Conservation (phyloP, 1,140 invertebrate genomes). For the Prorops nasuta region DNA sequence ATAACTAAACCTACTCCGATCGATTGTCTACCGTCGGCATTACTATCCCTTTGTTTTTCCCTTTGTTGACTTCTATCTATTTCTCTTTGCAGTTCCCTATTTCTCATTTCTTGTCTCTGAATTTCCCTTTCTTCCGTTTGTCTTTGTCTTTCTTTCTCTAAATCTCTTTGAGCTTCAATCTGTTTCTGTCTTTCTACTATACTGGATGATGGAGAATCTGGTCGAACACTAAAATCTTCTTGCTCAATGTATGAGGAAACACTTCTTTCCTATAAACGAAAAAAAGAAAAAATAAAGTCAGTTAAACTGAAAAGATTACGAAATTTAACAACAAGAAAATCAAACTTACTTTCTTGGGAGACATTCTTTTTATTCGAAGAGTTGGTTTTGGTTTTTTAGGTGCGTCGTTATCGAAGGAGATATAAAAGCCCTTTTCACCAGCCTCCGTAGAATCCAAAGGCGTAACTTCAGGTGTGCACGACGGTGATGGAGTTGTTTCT, state of each 20-base stretch:
- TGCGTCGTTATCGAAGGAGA: slow-evolving; percentile 84
- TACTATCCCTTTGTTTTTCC: slow-evolving; percentile 42
- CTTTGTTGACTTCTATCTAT: slow-evolving; percentile 48
- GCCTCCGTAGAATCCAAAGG: slow-evolving; percentile 56
- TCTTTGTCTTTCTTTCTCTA: slow-evolving; percentile 50
- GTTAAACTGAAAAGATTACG: not conserved
- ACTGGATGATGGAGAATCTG: slow-evolving; percentile 35
- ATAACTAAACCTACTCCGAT: slow-evolving; percentile 67
- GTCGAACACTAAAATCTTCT: slow-evolving; percentile 38
- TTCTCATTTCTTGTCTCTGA: slow-evolving; percentile 41
- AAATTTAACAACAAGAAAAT: slow-evolving; percentile 1
- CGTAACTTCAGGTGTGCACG: slow-evolving; percentile 39
- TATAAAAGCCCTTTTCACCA: slow-evolving; percentile 88
- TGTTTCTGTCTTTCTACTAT: slow-evolving; percentile 36
- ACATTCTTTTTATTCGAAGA: slow-evolving; percentile 71
- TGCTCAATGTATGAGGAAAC: slow-evolving; percentile 46
- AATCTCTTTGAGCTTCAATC: slow-evolving; percentile 41
- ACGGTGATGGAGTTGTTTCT: slow-evolving; percentile 50
- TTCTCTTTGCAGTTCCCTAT: slow-evolving; percentile 46
- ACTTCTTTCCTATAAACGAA: slow-evolving; percentile 38
- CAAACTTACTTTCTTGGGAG: slow-evolving; percentile 75
- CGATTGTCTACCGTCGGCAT: slow-evolving; percentile 26
- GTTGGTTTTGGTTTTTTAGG: slow-evolving; percentile 88
- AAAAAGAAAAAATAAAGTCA: not conserved
- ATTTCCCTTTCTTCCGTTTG: slow-evolving; percentile 46